These are phyloP conservation scores for Hylomyscus alleni DNA, from an alignment of 2,797 vertebrate genomes.

Conservation along the genomic window DNA sequence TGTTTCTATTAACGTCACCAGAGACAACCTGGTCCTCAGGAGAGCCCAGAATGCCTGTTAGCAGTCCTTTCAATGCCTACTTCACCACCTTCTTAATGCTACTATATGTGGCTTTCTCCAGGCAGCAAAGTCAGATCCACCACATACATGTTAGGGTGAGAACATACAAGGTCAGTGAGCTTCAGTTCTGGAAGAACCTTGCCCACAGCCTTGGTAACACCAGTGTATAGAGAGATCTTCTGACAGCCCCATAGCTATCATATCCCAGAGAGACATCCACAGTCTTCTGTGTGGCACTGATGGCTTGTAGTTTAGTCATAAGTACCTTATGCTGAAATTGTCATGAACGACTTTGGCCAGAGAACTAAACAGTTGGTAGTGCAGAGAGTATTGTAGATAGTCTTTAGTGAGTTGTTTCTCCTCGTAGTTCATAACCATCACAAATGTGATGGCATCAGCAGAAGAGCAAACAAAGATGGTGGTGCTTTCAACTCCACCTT, in stretches of 20 bases:
- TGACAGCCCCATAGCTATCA: background rate
- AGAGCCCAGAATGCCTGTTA: background rate
- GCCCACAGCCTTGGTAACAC: background rate
- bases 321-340: background rate
- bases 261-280: background rate
- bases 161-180: background rate
- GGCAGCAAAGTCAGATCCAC: background rate
- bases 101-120: background rate
- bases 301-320: background rate
- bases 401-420: background rate
- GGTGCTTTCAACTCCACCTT: background rate
- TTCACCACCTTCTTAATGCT: background rate
- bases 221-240: background rate
- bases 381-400: background rate
- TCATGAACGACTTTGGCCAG: background rate
- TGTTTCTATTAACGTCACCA: background rate
- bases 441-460: background rate
- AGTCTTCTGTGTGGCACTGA: background rate
- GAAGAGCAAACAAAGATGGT: background rate
- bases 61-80: background rate
- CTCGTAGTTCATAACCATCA: background rate
- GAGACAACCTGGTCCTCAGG: background rate
- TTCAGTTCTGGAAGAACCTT: background rate
- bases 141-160: background rate
- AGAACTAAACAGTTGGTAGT: background rate